These are phyloP conservation scores for Protonibea diacanthus DNA, from an alignment of 2,797 vertebrate species.

Conservation along the genomic window DNA sequence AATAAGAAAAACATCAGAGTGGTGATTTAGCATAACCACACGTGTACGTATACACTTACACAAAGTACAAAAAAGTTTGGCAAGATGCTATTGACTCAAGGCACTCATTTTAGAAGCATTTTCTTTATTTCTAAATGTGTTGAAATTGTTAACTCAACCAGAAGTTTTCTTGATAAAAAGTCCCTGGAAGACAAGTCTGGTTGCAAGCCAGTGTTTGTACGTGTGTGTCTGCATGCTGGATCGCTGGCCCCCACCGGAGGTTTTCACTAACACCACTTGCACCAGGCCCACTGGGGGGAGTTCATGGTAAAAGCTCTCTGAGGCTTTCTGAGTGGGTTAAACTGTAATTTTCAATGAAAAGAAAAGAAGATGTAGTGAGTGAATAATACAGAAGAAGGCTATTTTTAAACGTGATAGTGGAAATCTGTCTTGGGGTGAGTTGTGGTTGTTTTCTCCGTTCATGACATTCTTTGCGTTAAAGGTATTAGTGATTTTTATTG, in stretches of 20 bases:
- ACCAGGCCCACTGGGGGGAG: constrained; percentile 44
- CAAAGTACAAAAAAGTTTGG: neutral
- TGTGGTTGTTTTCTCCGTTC: constrained; percentile 11
- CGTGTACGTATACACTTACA: neutral
- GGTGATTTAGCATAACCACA: constrained; percentile 6
- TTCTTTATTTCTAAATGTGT: constrained; percentile 31
- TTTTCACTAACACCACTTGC: constrained; percentile 53
- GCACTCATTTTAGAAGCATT: constrained; percentile 7
- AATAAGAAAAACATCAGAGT: neutral
- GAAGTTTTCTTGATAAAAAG: constrained; percentile 7
- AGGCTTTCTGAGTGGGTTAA: constrained; percentile 45
- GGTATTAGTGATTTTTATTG: neutral
- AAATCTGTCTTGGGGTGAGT: constrained; percentile 8
- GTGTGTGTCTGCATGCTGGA: neutral
- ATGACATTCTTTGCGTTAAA: constrained; percentile 14
- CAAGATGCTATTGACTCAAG: neutral
- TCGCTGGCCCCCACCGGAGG: constrained; percentile 31
- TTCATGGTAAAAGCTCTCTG: constrained; percentile 58
- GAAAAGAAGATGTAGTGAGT: constrained; percentile 11
- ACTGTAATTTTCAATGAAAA: constrained; percentile 32
- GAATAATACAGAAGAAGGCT: constrained; percentile 41
- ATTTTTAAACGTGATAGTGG: constrained; percentile 36
- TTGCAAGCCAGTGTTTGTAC: neutral
- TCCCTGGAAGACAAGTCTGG: neutral
- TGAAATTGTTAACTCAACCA: constrained; percentile 5